phyloP scores from a whole-genome alignment of 2,113 vertebrate species.

The Apteryx owenii region DNA sequence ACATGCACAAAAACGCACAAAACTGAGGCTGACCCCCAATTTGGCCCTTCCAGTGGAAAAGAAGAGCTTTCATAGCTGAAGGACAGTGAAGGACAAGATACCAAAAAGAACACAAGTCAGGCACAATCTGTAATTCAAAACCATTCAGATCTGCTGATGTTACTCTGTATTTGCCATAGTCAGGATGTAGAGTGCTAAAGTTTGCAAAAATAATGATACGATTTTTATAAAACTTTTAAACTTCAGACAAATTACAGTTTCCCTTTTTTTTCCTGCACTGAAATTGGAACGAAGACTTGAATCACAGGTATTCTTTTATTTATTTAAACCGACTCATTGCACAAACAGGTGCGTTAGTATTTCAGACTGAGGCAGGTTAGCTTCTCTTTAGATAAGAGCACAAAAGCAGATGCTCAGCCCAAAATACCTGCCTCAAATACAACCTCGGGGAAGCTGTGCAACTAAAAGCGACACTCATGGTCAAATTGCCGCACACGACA shows the following conservation, averaged over 20 bases:
- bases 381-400: not conserved
- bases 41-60: not conserved
- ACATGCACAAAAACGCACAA: not conserved
- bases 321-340: not conserved
- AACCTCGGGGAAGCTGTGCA: not conserved
- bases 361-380: not conserved
- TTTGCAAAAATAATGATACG: not conserved
- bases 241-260: not conserved
- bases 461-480: not conserved
- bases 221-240: conserved; percentile 21
- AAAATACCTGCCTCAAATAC: not conserved
- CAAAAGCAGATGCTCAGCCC: not conserved
- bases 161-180: not conserved
- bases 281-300: conserved; percentile 8
- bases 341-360: not conserved
- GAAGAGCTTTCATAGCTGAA: not conserved
- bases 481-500: not conserved
- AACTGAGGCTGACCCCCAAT: not conserved
- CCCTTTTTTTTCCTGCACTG: not conserved
- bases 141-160: not conserved
- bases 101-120: conserved; percentile 1
- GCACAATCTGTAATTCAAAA: conserved; percentile 32
- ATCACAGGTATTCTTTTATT: not conserved
- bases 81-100: not conserved
- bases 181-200: not conserved